These are phyloP conservation scores for Sinocyclocheilus maitianheensis DNA, from an alignment of 2,113 vertebrate species.

Conservation along the genomic window DNA sequence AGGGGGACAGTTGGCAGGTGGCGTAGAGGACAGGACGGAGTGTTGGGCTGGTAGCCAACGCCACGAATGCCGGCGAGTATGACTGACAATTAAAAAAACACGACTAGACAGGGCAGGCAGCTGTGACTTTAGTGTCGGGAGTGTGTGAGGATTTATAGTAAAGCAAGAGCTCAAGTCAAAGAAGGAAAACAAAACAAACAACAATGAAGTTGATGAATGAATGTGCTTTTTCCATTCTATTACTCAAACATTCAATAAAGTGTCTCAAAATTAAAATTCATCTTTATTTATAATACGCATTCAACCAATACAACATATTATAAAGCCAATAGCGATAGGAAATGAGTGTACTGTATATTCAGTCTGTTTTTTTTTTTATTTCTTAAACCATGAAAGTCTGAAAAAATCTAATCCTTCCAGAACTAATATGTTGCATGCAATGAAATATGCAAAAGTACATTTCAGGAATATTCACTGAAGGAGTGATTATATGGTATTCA, in stretches of 20 bases:
- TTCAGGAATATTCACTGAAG: not conserved
- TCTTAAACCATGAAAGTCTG: not conserved
- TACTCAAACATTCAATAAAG: not conserved
- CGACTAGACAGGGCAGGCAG: slow-evolving; percentile 39
- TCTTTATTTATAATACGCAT: not conserved
- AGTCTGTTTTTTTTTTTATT: not conserved
- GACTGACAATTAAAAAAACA: slow-evolving; percentile 53
- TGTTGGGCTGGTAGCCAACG: slow-evolving; percentile 30
- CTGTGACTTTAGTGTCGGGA: slow-evolving; percentile 18
- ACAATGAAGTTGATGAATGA: not conserved
- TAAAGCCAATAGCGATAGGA: not conserved
- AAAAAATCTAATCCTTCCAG: not conserved
- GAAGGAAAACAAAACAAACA: not conserved
- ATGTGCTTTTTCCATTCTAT: not conserved
- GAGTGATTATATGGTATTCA: slow-evolving; percentile 9
- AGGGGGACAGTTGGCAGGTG: slow-evolving; percentile 45
- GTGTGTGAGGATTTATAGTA: slow-evolving; percentile 21
- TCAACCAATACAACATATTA: not conserved
- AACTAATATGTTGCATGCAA: not conserved
- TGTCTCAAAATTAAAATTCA: not conserved
- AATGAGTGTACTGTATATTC: not conserved
- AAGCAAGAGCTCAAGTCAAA: slow-evolving; percentile 7
- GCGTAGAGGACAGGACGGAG: slow-evolving; percentile 36
- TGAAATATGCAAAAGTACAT: not conserved
- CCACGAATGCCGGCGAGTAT: slow-evolving; percentile 15